Evolutionary conservation across 2,797 vertebrate genomes (phyloP).

Genomic region (Halcyon leucocephala): DNA sequence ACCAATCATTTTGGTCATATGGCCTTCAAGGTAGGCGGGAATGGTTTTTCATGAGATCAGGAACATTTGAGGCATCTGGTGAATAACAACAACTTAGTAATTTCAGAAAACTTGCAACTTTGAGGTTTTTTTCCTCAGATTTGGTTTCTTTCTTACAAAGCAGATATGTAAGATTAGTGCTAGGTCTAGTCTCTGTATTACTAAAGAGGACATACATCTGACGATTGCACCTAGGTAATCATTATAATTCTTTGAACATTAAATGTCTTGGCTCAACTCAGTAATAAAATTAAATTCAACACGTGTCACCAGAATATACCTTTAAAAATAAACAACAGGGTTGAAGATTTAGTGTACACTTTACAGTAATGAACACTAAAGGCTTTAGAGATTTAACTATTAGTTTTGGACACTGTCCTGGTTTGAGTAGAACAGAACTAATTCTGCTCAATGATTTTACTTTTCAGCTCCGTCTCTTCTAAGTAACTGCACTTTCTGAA

Average conservation of each 20-base stretch:
- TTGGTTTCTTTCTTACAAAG: not conserved
- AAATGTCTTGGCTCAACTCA: not conserved
- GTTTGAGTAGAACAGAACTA: too few relatives aligned
- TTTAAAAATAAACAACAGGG: conserved; percentile 18
- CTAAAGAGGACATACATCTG: not conserved
- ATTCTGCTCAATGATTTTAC: too few relatives aligned
- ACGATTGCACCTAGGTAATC: not conserved
- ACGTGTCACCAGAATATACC: not conserved
- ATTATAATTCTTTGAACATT: not conserved
- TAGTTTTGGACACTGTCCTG: not conserved
- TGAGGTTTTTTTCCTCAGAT: not conserved
- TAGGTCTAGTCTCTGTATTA: not conserved
- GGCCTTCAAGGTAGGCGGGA: not conserved
- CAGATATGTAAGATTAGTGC: not conserved
- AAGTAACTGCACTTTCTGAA: too few relatives aligned
- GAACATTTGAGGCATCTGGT: not conserved
- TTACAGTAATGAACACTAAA: not conserved
- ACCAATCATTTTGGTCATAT: not conserved
- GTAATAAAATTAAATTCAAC: conserved; percentile 2
- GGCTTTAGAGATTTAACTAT: not conserved
- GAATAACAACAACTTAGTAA: not conserved
- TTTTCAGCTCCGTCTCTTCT: too few relatives aligned
- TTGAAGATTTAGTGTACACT: not conserved
- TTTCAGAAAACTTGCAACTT: not conserved
- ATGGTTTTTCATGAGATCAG: not conserved